Evolutionary conservation across 2,113 vertebrate genomes (phyloP), one percentile per base, ranked within the genome.

Genomic region (Zapus hudsonius): DNA sequence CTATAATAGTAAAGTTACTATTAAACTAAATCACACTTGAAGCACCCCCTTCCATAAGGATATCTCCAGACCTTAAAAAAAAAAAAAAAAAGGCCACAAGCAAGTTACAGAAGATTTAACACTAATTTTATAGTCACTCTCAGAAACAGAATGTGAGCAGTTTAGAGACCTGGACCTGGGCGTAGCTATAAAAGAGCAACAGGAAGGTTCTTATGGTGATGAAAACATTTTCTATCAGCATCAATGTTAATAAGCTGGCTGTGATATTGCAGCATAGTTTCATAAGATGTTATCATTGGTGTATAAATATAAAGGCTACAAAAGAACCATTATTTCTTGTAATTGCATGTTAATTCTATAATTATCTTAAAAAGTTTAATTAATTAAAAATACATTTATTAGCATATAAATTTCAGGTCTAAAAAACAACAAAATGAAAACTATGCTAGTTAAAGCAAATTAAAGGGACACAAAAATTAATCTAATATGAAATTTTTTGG

Each of bases 301-400:
- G 72, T 85, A 84, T 79, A 67, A 29, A 57, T 80, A 66, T 29
- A 73, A 70, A 78, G 23, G 84, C 33, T n/a, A 80, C 47, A 85
- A 73, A 84, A 10, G 40, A 42, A 40, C 79, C 76, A 63, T 17
- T 76, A 52, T 44, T 81, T 89, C 75, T 95, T 69, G 73, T 5
- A 89, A 59, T 27, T 72, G 33, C 38, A 80, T 59, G 38, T 36
- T 79, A 73, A 76, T n/a, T 67, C 67, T 74, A 47, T 13, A 73
- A 80, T 74, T 66, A 70, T 29, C 38, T 61, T 59, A 69, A 81
- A 92, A 87, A n/a, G n/a, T n/a, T n/a, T 67, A n/a, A 86, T 83
- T 72, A 83, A 90, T 87, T 72, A 72, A 93, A 92, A 63, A 78
- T 69, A 66, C 8, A 74, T 25, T 47, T 84, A 61, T 61, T 61